Evolutionary conservation across 2,113 vertebrate genomes (phyloP).

Genomic region (Actenoides hombroni): DNA sequence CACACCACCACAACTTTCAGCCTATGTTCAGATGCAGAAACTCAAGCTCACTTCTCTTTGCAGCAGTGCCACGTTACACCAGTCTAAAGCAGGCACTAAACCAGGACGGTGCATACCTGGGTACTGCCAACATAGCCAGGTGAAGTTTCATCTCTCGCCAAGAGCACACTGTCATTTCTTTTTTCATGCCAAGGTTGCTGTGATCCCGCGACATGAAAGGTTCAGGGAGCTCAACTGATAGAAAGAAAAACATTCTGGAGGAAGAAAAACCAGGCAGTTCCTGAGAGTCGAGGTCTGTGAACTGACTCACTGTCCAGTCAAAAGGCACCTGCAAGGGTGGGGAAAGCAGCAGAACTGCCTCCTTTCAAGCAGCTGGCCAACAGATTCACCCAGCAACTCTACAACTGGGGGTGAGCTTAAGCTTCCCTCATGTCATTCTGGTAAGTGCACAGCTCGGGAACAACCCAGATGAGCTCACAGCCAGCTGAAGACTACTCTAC

Average conservation of each 20-base stretch:
- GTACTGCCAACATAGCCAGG: rapidly evolving
- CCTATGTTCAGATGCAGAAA: background rate
- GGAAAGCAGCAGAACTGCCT: background rate
- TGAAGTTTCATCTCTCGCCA: background rate
- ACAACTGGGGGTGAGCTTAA: rapidly evolving
- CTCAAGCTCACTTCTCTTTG: background rate
- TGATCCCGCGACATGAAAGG: background rate
- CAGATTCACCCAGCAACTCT: background rate
- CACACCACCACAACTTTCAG: background rate
- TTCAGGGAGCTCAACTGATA: background rate
- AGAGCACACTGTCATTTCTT: background rate
- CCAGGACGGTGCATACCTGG: rapidly evolving
- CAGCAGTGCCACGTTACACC: background rate
- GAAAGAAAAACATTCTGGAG: background rate
- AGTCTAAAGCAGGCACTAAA: background rate
- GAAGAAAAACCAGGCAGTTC: background rate
- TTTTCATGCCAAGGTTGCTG: background rate
- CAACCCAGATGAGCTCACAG: background rate
- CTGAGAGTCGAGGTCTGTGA: background rate
- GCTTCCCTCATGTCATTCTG: background rate
- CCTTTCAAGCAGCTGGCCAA: background rate
- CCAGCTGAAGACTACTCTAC: background rate
- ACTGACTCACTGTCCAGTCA: background rate
- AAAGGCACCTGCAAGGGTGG: background rate
- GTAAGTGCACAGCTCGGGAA: background rate